Evolutionary conservation across 2,888 invertebrate genomes (phyloP).

Genomic region (Tortricodes alternella): DNA sequence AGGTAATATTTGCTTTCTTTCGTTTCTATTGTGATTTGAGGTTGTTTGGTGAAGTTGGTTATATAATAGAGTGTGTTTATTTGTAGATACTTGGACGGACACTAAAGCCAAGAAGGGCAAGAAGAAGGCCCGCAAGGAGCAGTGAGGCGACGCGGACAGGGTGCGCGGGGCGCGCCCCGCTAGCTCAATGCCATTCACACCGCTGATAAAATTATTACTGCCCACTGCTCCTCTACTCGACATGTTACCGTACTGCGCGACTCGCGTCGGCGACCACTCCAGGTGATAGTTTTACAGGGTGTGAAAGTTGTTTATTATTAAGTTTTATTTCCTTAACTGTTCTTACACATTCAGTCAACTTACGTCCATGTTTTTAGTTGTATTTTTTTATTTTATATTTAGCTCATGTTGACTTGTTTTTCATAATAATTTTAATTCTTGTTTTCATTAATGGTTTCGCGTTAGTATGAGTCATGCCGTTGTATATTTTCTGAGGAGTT

Average conservation of each 20-base stretch:
- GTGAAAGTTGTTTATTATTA: constrained; percentile 67
- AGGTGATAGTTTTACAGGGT: constrained; percentile 74
- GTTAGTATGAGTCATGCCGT: constrained; percentile 64
- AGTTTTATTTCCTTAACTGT: constrained; percentile 59
- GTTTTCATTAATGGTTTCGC: constrained; percentile 60
- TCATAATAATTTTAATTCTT: constrained; percentile 76
- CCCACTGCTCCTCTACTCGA: constrained; percentile 1
- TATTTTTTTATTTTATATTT: constrained; percentile 78
- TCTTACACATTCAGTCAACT: constrained; percentile 74
- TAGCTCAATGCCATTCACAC: constrained; percentile 75
- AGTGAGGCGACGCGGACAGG: constrained; percentile 75
- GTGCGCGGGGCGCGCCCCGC: constrained; percentile 55
- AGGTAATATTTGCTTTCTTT: constrained; percentile 50
- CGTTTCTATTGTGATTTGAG: background rate
- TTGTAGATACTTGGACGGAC: constrained; percentile 88
- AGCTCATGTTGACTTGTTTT: constrained; percentile 73
- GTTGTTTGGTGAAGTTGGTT: background rate
- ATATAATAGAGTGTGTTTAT: background rate
- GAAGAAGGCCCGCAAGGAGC: constrained; percentile 89
- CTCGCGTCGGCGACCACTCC: constrained; percentile 29
- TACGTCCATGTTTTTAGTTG: constrained; percentile 80
- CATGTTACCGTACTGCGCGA: background rate
- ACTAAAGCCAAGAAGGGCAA: constrained; percentile 89
- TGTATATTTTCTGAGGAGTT: constrained; percentile 51
- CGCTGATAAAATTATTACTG: constrained; percentile 61